A percentile compares a stretch with the other conserved stretches of the same genome.
phyloP scores from a whole-genome alignment of 2,888 invertebrate species.

The Cistogaster globosa region DNA sequence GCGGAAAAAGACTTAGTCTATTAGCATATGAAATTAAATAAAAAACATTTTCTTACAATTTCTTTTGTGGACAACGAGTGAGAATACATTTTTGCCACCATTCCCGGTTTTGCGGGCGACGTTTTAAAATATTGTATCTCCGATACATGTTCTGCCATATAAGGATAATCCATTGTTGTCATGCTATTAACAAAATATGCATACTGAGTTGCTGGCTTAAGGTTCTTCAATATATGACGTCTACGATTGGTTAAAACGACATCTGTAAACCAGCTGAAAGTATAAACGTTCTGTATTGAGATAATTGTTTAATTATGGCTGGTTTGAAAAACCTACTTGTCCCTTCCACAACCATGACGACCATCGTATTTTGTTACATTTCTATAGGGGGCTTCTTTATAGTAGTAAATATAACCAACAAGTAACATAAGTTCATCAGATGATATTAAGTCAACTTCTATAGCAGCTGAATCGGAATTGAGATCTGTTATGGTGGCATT shows the following conservation, averaged over 20 bases:
- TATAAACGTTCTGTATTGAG: background rate
- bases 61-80: conserved; percentile 76
- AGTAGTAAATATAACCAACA: conserved; percentile 95
- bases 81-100: conserved; percentile 77
- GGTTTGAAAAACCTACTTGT: conserved; percentile 84
- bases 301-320: background rate
- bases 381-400: conserved; percentile 88
- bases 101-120: conserved; percentile 83
- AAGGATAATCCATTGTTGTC: conserved; percentile 89
- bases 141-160: conserved; percentile 90
- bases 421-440: conserved; percentile 89
- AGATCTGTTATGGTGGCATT: conserved; percentile 81
- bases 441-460: conserved; percentile 87
- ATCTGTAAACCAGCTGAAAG: conserved; percentile 87
- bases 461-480: conserved; percentile 83
- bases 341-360: conserved; percentile 94
- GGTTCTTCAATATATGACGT: conserved; percentile 85
- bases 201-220: conserved; percentile 96
- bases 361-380: conserved; percentile 94
- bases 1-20: background rate
- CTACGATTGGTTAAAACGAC: conserved; percentile 79
- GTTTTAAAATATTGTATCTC: conserved; percentile 91
- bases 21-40: background rate
- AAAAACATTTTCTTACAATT: conserved; percentile 75
- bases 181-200: conserved; percentile 97